Base-by-base conservation (phyloP, 2,888 invertebrate genomes). In the Hoplodrina blanda region DNA sequence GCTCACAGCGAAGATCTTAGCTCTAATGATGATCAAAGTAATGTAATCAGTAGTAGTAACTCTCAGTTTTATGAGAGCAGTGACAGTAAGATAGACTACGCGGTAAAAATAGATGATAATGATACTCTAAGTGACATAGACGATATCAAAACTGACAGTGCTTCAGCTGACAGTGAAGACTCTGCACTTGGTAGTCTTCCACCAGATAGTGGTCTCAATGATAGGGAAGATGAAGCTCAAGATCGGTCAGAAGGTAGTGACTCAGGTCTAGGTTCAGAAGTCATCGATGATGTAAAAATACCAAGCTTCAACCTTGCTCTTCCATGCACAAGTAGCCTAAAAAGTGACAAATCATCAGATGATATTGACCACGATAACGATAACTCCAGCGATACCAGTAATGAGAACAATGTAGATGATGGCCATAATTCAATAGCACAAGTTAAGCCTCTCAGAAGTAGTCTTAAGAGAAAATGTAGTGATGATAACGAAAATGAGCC, bases 181-280 rank as follows among this genome's bases (percentile, higher is more conserved):
- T 97, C 97, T 1, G 97, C 97, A 17, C 96, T 97, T 25, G 97
- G 97, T 78, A 97, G 97, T 84, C 89, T 97, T 57, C 97, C 97
- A 5, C 93, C 97, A 17, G 96, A 96, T 69, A 82, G 91, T 88
- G 81, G 87, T 57, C 82, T 90, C 62, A 93, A 91, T 75, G 96
- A 97, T 71, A 90, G 94, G 78, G 96, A 96, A 84, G 97, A 97
- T 89, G 97, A 97, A 87, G 96, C 91, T 46, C 97, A 97, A 87
- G 97, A 97, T 76, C 96, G 98, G 67, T 98, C 98, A 54, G 98
- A 98, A 88, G 98, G 98, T 11, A 98, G 98, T 64, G 98, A 98
- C 92, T 98, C 98, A 0, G 98, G 98, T 0, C 91, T 98, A 44
- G 98, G 98, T 7, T 97, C 97, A 49, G 98, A 98, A 93, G 96